Percentiles rank a stretch among this genome's conserved stretches.
These are phyloP conservation scores for Calyptommatus sinebrachiatus DNA, from an alignment of 2,113 vertebrate species.

Conservation along the genomic window DNA sequence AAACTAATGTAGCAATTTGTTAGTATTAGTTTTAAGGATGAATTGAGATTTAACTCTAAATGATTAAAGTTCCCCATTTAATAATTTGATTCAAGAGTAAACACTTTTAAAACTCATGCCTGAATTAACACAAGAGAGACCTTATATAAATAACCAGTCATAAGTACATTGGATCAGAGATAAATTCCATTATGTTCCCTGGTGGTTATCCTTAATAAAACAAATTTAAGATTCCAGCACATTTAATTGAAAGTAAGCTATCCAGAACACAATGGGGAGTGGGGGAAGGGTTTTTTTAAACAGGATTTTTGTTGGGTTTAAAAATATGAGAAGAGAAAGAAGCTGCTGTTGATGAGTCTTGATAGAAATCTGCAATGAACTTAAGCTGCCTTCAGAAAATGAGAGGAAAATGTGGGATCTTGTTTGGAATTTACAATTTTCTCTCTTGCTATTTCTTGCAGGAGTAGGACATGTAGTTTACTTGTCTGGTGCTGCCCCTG, in stretches of 20 bases:
- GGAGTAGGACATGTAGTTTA: background rate
- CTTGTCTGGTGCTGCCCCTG: background rate
- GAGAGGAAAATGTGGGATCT: background rate
- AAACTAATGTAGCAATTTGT: background rate
- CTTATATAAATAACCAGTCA: background rate
- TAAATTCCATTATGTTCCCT: background rate
- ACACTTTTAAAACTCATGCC: background rate
- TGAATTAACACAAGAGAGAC: background rate
- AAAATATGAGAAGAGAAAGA: background rate
- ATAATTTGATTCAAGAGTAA: background rate
- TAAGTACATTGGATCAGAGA: background rate
- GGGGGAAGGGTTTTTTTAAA: too few species aligned
- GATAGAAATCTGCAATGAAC: background rate
- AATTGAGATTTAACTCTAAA: slow-evolving; percentile 20
- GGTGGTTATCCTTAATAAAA: background rate
- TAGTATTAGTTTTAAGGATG: background rate
- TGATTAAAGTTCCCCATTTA: background rate
- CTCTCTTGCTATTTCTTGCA: too few species aligned
- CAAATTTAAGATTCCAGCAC: background rate
- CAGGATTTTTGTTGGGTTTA: background rate
- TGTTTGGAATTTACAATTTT: background rate
- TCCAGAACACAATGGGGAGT: background rate
- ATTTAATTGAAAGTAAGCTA: background rate
- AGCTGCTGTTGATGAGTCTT: background rate
- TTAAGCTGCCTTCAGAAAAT: background rate